Conservation (phyloP, 2,113 vertebrate genomes). For the Macquaria ambigua region DNA sequence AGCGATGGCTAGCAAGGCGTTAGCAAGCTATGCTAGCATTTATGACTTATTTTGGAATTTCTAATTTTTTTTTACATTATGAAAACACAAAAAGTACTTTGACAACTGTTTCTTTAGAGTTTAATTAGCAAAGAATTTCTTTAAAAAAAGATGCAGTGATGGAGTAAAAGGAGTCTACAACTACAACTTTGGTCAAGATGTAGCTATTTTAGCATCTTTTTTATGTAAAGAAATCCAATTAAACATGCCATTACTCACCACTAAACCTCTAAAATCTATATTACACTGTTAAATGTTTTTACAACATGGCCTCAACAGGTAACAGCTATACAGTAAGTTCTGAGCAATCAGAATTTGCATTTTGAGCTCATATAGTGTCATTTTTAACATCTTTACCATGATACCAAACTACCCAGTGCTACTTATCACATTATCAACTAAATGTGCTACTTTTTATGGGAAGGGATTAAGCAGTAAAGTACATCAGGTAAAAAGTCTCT, state of each 20-base stretch:
- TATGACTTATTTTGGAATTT: neutral
- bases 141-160: neutral
- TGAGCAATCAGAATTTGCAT: neutral
- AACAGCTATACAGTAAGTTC: neutral
- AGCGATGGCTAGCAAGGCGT: neutral
- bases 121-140: neutral
- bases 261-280: neutral
- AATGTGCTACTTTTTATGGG: neutral
- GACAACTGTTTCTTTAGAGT: neutral
- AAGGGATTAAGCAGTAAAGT: slow-evolving; percentile 6
- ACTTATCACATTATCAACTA: neutral
- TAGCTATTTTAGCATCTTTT: neutral
- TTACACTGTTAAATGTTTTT: neutral
- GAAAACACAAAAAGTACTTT: neutral
- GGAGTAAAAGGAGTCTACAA: neutral
- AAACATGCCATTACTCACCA: neutral
- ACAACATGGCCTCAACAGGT: neutral
- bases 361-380: neutral
- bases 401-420: neutral
- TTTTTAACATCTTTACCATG: neutral
- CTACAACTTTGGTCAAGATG: neutral
- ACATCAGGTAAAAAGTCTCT: neutral
- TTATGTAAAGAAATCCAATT: fast-evolving
- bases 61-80: too few species aligned
- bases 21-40: neutral